Conservation (phyloP, 2,113 vertebrate genomes). For the Oryzias woworae region DNA sequence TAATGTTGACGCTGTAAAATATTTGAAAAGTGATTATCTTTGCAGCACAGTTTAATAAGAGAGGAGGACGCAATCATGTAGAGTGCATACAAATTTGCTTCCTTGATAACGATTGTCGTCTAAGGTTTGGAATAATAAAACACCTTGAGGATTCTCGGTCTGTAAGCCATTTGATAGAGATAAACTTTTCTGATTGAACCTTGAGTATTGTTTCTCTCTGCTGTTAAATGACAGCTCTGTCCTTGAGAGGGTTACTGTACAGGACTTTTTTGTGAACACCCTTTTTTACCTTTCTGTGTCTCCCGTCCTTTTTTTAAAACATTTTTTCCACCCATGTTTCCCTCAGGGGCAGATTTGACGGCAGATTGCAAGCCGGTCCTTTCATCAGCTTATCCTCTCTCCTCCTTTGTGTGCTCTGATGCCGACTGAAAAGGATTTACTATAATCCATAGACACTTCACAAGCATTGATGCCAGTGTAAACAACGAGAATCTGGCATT, state of each 20-base stretch:
- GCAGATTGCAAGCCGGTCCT: constrained; percentile 29
- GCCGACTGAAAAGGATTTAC: constrained; percentile 47
- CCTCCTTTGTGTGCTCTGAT: constrained; percentile 24
- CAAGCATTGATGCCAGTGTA: constrained; percentile 35
- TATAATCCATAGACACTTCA: constrained; percentile 45
- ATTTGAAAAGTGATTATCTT: not conserved
- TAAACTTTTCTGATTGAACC: constrained; percentile 32
- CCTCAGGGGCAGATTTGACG: constrained; percentile 41
- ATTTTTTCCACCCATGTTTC: not conserved
- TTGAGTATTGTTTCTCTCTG: constrained; percentile 27
- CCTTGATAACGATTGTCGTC: constrained; percentile 26
- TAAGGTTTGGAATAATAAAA: constrained; percentile 27
- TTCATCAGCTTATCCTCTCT: constrained; percentile 23
- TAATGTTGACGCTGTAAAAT: constrained; percentile 20
- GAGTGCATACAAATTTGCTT: constrained; percentile 17
- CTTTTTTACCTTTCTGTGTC: constrained; percentile 19
- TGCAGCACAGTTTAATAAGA: constrained; percentile 16
- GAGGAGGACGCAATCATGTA: not conserved
- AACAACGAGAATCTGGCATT: constrained; percentile 21
- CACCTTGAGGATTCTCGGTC: constrained; percentile 14
- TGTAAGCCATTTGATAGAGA: constrained; percentile 7
- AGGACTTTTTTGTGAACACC: constrained; percentile 25
- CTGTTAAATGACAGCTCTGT: constrained; percentile 49
- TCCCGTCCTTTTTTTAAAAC: not conserved
- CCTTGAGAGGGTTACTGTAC: constrained; percentile 35